Conservation (phyloP, 2,113 vertebrate species). For the Trinectes maculatus region DNA sequence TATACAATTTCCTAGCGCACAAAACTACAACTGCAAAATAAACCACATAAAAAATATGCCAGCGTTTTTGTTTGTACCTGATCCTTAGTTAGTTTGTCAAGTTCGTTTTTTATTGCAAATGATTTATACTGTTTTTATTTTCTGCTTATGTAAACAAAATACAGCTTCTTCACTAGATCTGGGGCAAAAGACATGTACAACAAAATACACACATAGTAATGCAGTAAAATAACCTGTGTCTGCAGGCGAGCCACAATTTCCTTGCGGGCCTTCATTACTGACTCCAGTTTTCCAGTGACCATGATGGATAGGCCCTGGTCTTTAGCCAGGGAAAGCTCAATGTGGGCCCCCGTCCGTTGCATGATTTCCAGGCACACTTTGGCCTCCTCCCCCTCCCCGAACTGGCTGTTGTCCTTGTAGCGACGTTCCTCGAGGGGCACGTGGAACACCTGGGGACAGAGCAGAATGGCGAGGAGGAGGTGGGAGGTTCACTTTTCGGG, state of each 20-base stretch:
- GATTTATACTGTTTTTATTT: not conserved
- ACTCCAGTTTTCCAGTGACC: conserved; percentile 86
- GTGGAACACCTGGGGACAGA: conserved; percentile 79
- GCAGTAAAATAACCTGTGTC: conserved; percentile 76
- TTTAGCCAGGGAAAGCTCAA: conserved; percentile 86
- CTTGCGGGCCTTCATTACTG: conserved; percentile 86
- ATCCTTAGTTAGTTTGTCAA: not conserved
- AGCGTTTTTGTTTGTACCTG: not conserved
- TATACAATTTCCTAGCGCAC: not conserved
- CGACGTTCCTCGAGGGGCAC: conserved; percentile 85
- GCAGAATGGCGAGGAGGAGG: not conserved
- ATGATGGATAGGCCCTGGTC: conserved; percentile 87
- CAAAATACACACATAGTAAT: no score
- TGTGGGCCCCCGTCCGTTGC: conserved; percentile 84
- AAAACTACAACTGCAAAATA: not conserved
- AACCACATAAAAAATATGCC: not conserved
- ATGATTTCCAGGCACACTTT: conserved; percentile 87
- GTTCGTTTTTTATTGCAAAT: not conserved
- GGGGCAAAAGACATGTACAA: not conserved
- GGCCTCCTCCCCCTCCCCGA: conserved; percentile 84
- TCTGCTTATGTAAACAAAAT: not conserved
- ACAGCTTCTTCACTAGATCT: not conserved
- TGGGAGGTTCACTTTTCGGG: not conserved
- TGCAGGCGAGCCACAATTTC: conserved; percentile 85
- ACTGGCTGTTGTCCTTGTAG: conserved; percentile 88